phyloP scores from a whole-genome alignment of 2,888 invertebrate genomes.

The Xestia xanthographa region DNA sequence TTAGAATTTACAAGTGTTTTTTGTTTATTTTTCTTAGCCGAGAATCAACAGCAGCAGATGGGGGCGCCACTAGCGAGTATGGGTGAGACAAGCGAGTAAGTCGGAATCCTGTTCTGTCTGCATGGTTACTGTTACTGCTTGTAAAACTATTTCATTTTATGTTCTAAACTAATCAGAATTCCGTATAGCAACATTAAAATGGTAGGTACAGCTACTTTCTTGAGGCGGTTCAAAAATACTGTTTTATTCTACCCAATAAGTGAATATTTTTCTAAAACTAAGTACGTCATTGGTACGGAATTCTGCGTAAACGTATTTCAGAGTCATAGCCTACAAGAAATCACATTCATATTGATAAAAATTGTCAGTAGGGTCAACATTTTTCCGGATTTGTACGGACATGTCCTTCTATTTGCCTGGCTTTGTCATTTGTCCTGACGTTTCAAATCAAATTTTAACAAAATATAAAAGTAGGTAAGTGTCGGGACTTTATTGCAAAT shows the following conservation, averaged over 20 bases:
- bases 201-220: not conserved
- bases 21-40: constrained; percentile 73
- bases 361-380: no score
- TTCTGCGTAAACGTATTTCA: constrained; percentile 40
- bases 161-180: constrained; percentile 31
- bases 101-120: constrained; percentile 61
- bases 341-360: no score
- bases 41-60: constrained; percentile 89
- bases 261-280: not conserved
- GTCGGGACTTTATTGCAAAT: not conserved
- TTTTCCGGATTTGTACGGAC: not conserved
- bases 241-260: not conserved
- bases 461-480: not conserved
- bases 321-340: not conserved
- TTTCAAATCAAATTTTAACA: not conserved
- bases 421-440: not conserved
- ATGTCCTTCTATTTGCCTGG: not conserved
- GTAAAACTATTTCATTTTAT: constrained; percentile 37
- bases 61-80: constrained; percentile 91
- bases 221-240: not conserved
- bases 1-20: not conserved
- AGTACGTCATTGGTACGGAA: constrained; percentile 31
- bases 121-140: constrained; percentile 43
- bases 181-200: constrained; percentile 28
- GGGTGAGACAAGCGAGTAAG: constrained; percentile 92